Conservation (phyloP, 1,140 invertebrate species). For the Zaprionus taronus region DNA sequence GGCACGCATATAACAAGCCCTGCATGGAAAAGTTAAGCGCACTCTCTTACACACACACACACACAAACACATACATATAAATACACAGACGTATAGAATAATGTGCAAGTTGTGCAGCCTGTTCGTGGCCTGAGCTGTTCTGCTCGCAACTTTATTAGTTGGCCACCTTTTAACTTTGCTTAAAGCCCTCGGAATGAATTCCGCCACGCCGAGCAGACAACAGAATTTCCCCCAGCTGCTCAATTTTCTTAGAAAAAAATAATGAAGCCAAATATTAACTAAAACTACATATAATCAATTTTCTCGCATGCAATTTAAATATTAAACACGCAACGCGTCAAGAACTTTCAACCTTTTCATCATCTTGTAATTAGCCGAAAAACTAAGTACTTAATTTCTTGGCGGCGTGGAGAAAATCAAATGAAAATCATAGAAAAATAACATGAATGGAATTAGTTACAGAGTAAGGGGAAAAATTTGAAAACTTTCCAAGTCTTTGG, state of each 20-base stretch:
- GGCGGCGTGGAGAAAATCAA: slow-evolving; percentile 1
- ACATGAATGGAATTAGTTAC: slow-evolving; percentile 42
- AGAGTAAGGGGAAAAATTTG: neutral
- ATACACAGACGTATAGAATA: slow-evolving; percentile 48
- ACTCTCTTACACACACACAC: slow-evolving; percentile 15
- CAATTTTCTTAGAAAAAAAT: slow-evolving; percentile 26
- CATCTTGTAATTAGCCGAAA: slow-evolving; percentile 58
- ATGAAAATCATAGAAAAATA: slow-evolving; percentile 33
- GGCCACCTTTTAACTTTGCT: slow-evolving; percentile 71
- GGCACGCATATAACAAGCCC: slow-evolving; percentile 49
- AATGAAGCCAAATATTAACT: slow-evolving; percentile 28
- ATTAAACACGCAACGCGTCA: slow-evolving; percentile 52
- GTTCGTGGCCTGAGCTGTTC: slow-evolving; percentile 69
- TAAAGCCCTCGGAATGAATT: slow-evolving; percentile 43
- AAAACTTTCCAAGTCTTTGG: slow-evolving; percentile 40
- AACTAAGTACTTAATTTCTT: slow-evolving; percentile 40
- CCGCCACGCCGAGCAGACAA: neutral
- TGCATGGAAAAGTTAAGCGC: slow-evolving; percentile 40
- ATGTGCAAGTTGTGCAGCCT: slow-evolving; percentile 66
- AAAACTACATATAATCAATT: slow-evolving; percentile 73
- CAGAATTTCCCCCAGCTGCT: slow-evolving; percentile 22
- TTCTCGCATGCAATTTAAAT: slow-evolving; percentile 63
- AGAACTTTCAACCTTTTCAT: slow-evolving; percentile 21
- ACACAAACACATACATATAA: slow-evolving; percentile 20
- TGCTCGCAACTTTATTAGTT: slow-evolving; percentile 71